These are phyloP conservation scores for Falcaria lacertinaria DNA, from an alignment of 2,888 invertebrate species.

Conservation along the genomic window DNA sequence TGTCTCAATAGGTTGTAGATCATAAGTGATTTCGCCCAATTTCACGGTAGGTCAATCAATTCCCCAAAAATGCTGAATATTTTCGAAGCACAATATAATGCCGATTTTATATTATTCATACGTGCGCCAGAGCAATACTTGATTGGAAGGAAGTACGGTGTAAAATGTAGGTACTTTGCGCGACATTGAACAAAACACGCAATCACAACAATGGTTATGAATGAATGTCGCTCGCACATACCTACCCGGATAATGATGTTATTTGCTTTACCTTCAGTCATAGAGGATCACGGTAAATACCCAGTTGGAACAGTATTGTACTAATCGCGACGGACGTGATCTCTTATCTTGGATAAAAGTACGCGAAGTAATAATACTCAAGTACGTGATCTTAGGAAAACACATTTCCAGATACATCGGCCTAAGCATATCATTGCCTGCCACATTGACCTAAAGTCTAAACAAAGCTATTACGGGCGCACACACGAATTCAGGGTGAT, in stretches of 20 bases:
- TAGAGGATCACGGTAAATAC: conserved; percentile 39
- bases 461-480: too few relatives aligned
- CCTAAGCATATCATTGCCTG: too few relatives aligned
- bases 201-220: conserved; percentile 63
- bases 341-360: neutral
- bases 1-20: neutral
- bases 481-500: too few relatives aligned
- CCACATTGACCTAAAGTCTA: too few relatives aligned
- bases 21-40: neutral
- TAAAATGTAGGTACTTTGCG: conserved; percentile 40
- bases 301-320: conserved; percentile 9
- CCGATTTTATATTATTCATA: conserved; percentile 6
- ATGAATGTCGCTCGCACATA: conserved; percentile 52
- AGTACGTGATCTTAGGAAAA: too few relatives aligned
- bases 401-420: too few relatives aligned
- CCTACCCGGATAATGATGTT: conserved; percentile 66
- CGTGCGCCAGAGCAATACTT: conserved; percentile 8
- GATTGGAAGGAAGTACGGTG: conserved; percentile 21
- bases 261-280: conserved; percentile 69
- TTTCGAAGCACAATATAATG: too few relatives aligned
- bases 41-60: too few relatives aligned
- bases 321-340: neutral
- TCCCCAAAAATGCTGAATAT: too few relatives aligned
- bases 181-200: conserved; percentile 67
- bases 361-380: neutral